Evolutionary conservation across 2,113 vertebrate genomes (phyloP), one percentile per base, ranked within the genome.

Genomic region (Gambusia holbrooki): DNA sequence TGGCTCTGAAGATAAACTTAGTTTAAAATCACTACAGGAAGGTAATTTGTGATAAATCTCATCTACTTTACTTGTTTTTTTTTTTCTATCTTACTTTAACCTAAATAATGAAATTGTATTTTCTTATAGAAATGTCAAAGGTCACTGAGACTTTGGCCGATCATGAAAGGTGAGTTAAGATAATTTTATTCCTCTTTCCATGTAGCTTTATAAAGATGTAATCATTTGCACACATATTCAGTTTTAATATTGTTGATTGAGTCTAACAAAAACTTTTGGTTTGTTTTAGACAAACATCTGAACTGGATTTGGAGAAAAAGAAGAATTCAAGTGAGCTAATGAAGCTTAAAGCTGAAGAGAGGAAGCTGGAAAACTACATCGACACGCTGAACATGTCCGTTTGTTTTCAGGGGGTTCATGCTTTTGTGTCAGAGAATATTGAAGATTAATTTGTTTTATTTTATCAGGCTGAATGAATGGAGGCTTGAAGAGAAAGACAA

Each of bases 381-480:
- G 1, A 27, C 27, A 29, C 61, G 2, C 81, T 94, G 33, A 67
- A 93, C 3, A 71, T 27, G 94, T 95, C 67, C 74, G 87, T 83
- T 63, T 42, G 51, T 33, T 10, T 65, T 76, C 25, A 5, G 10
- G 30, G 9, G n/a, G 65, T 62, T 83, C 4, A 30, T 7, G 3
- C 8, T 51, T 71, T 62, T 17, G 1, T 71, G 32, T 0, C 22
- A 5, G 32, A 15, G n/a, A 6, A 42, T n/a, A 0, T 7, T 45
- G 0, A 70, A 3, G 28, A 74, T 30, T 33, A 62, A n/a, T 2
- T 15, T 6, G 25, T 61, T 74, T 27, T 54, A 19, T 73, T 79
- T 9, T 61, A 37, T 51, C 80, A 95, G 94, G 72, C 2, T 95
- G 45, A 94, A 87, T 61, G 94, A 95, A 80, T 95, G 94, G 93